Conservation (phyloP, 2,888 invertebrate genomes). For the Acheta domesticus region DNA sequence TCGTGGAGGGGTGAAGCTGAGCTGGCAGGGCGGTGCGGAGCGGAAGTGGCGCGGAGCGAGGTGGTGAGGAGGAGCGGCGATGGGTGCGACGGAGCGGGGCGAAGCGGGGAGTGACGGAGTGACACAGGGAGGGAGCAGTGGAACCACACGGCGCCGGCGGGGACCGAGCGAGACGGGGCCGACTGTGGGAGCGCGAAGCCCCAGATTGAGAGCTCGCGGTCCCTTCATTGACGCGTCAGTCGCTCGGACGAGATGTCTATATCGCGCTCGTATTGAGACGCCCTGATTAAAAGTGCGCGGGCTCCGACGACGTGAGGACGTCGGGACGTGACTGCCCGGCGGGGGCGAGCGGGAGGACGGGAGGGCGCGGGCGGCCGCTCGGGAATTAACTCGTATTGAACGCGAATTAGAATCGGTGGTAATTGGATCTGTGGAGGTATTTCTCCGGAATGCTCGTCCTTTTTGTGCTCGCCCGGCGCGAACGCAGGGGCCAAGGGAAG, state of each 20-base stretch:
- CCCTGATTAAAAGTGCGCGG: conserved; percentile 2
- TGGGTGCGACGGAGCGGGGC: too few relatives aligned
- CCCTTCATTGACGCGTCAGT: neutral
- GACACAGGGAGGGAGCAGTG: too few relatives aligned
- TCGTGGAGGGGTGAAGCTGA: too few relatives aligned
- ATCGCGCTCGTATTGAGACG: conserved; percentile 3
- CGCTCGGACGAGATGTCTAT: neutral
- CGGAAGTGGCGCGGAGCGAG: too few relatives aligned
- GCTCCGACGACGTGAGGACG: neutral
- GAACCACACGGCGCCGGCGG: too few relatives aligned
- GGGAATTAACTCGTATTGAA: conserved; percentile 18
- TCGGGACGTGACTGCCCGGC: neutral
- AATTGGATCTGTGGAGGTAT: conserved; percentile 34
- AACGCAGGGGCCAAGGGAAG: neutral
- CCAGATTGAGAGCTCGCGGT: neutral
- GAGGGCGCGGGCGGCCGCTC: neutral
- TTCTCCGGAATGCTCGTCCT: neutral
- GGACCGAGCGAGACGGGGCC: too few relatives aligned
- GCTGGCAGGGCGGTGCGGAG: too few relatives aligned
- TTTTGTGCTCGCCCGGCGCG: neutral
- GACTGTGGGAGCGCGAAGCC: neutral
- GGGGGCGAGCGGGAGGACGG: too few relatives aligned
- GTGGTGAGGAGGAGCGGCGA: too few relatives aligned
- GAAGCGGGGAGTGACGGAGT: too few relatives aligned
- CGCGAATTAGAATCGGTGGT: conserved; percentile 30